Percentiles rank a stretch among this genome's conserved stretches.
Conservation (phyloP, 2,888 invertebrate species). For the Aleiodes leptofemur region DNA sequence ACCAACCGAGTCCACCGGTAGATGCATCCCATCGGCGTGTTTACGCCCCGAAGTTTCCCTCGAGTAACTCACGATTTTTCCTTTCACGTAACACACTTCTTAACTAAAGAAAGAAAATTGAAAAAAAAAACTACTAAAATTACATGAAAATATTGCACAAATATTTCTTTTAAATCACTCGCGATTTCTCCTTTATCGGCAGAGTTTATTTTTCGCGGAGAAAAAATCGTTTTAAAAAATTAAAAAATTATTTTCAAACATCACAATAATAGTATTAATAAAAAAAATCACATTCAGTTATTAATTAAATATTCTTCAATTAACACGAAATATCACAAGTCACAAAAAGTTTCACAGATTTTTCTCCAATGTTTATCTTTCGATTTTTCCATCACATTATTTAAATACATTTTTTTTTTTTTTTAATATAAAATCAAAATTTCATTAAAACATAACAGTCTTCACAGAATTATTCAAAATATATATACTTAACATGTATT, state of each 20-base stretch:
- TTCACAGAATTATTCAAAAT: not conserved
- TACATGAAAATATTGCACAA: not conserved
- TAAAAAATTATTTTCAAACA: not conserved
- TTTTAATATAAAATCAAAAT: not conserved
- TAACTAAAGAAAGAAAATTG: not conserved
- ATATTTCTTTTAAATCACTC: not conserved
- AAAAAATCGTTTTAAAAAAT: not conserved
- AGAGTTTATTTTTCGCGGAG: not conserved
- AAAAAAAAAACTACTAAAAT: not conserved
- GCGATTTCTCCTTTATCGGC: not conserved
- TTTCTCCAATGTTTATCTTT: no score
- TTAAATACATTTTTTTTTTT: not conserved
- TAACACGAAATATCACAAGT: no score
- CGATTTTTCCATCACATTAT: not conserved
- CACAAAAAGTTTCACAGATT: no score
- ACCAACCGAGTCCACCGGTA: constrained; percentile 74
- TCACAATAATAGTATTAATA: not conserved
- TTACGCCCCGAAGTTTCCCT: constrained; percentile 34
- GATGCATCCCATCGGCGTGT: constrained; percentile 74
- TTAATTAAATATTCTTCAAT: not conserved
- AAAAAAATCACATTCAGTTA: not conserved
- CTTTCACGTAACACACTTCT: not conserved
- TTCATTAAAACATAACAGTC: not conserved
- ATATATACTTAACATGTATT: not conserved
- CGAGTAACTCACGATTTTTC: constrained; percentile 37